Conservation (phyloP, 2,888 invertebrate genomes). For the Drosophila atripex region DNA sequence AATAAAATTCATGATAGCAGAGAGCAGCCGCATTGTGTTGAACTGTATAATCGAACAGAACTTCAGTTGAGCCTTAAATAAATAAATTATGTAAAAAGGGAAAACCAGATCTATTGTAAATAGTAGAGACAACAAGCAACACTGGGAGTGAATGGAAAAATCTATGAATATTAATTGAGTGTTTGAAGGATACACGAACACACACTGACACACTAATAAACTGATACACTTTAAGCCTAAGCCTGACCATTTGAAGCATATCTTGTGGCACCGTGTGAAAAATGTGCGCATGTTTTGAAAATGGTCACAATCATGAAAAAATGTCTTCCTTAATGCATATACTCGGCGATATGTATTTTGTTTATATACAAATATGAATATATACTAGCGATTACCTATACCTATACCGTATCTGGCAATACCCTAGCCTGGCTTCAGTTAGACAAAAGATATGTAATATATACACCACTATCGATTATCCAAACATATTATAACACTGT, state of each 20-base stretch:
- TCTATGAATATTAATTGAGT: conserved; percentile 57
- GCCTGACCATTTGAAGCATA: conserved; percentile 64
- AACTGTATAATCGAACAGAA: conserved; percentile 65
- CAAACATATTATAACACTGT: conserved; percentile 68
- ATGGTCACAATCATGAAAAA: conserved; percentile 78
- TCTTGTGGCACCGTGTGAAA: conserved; percentile 27
- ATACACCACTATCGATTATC: conserved; percentile 48
- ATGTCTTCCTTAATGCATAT: conserved; percentile 80
- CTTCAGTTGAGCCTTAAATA: conserved; percentile 70
- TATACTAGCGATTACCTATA: conserved; percentile 35
- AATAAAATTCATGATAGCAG: conserved; percentile 7
- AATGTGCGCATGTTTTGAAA: conserved; percentile 53
- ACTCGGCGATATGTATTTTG: conserved; percentile 74
- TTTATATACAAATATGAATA: conserved; percentile 54
- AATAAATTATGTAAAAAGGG: conserved; percentile 45
- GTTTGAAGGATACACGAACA: conserved; percentile 21
- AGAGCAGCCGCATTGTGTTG: not conserved
- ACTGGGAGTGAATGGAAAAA: conserved; percentile 28
- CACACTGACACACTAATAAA: conserved; percentile 38
- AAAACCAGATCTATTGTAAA: conserved; percentile 52
- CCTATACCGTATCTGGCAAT: conserved; percentile 41
- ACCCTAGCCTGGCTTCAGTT: conserved; percentile 72
- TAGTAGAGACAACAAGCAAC: conserved; percentile 38
- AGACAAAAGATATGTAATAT: conserved; percentile 52
- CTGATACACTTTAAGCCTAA: conserved; percentile 59